Evolutionary conservation across 2,113 vertebrate species (phyloP), one percentile per base, ranked within the genome.

Genomic region (Galemys pyrenaicus): DNA sequence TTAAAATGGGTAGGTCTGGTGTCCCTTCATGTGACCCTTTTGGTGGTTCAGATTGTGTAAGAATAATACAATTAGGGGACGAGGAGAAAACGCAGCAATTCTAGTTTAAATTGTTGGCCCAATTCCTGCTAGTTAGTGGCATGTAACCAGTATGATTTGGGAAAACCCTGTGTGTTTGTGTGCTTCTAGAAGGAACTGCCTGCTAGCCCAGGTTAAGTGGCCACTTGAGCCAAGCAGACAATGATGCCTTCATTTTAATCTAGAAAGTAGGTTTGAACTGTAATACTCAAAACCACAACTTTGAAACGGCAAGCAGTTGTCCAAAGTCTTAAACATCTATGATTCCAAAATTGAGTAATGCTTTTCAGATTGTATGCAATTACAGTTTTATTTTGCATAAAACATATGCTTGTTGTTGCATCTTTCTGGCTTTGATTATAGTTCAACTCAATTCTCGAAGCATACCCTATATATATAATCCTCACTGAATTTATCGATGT

Each of bases 1-100:
- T 85, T 97, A 96, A 97, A 97, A 96, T 70, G 89, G 96, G 83
- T 86, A 89, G 95, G 93, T 96, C 89, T 96, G 96, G 96, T 96
- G 86, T 96, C 79, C 64, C 90, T 92, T 97, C 68, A 58, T 91
- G 49, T 84, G 41, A 91, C 77, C 58, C 89, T 58, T n/a, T 82
- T 0, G 0, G 28, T 71, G 7, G 26, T 49, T 90, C 30, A 30
- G 6, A 19, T 4, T 64, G 20, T 85, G 1, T 56, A n/a, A 70
- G 65, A 75, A 73, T 73, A 67, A 73, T 37, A 80, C 8, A 95
- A 35, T 13, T 54, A 78, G 93, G 93, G 89, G 80, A 97, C 91
- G 91, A 96, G 75, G 88, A 96, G 89, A 95, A 97, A 95, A 84
- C 28, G 56, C 0, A 81, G 1, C 16, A 78, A 39, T 3, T 24